Percentiles rank a stretch among this genome's conserved stretches.
Evolutionary conservation across 2,888 invertebrate species (phyloP).

Genomic region (Cerastis leucographa): DNA sequence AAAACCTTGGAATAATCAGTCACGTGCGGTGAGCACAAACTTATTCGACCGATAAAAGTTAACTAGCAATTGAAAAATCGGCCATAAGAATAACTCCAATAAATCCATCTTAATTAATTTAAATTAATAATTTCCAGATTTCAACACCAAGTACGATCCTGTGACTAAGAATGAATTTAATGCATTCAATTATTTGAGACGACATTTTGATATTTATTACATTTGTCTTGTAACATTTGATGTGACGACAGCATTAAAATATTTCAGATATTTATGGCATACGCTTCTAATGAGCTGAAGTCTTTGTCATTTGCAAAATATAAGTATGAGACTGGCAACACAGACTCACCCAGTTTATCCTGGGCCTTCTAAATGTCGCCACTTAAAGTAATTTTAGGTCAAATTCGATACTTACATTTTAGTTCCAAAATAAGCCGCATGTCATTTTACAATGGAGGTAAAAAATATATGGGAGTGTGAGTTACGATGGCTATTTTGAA

Average conservation of each 20-base stretch:
- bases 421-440: constrained; percentile 2
- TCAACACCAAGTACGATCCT: constrained; percentile 5
- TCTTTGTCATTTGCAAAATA: constrained; percentile 51
- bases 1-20: no score
- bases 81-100: background rate
- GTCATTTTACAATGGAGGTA: constrained; percentile 17
- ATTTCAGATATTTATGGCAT: constrained; percentile 61
- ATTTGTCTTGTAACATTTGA: constrained; percentile 51
- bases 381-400: constrained; percentile 7
- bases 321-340: constrained; percentile 26
- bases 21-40: no score
- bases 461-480: constrained; percentile 6
- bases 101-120: background rate
- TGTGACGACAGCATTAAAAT: constrained; percentile 58
- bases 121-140: constrained; percentile 21
- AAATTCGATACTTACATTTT: constrained; percentile 16
- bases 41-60: no score
- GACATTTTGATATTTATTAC: constrained; percentile 64
- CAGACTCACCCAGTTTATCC: background rate
- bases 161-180: constrained; percentile 62
- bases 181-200: constrained; percentile 48
- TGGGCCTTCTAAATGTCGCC: constrained; percentile 13
- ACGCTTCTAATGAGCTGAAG: constrained; percentile 53
- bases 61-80: no score
- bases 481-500: constrained; percentile 50